phyloP scores from a whole-genome alignment of 2,113 vertebrate genomes.

The Dromaius novaehollandiae region DNA sequence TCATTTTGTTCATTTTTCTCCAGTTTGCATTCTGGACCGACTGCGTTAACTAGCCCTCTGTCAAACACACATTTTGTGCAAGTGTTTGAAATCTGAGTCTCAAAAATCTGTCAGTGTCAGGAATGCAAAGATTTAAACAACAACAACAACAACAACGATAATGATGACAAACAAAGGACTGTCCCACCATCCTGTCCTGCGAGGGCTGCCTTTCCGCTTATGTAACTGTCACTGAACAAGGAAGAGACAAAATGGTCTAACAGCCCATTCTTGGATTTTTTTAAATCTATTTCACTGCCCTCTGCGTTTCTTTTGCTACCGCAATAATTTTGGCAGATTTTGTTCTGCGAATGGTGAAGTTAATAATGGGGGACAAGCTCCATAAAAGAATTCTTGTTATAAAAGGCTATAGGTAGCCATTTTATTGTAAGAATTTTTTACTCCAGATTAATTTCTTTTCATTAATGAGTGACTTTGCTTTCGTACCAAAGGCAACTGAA shows the following conservation, averaged over 20 bases:
- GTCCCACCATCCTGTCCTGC: constrained; percentile 10
- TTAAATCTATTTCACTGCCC: not conserved
- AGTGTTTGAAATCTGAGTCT: not conserved
- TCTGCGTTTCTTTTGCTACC: constrained; percentile 38
- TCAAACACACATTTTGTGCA: not conserved
- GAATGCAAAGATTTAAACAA: constrained; percentile 22
- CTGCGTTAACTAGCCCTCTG: not conserved
- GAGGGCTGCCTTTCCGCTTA: constrained; percentile 25
- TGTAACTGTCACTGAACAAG: not conserved
- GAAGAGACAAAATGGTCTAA: constrained; percentile 36
- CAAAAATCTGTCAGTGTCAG: not conserved
- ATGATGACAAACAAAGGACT: not conserved
- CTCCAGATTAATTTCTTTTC: constrained; percentile 21
- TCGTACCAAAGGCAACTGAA: constrained; percentile 65
- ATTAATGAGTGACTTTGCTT: constrained; percentile 50
- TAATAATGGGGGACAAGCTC: constrained; percentile 37
- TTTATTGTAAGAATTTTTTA: constrained; percentile 62
- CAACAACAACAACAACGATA: not conserved
- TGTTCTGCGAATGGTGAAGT: constrained; percentile 3
- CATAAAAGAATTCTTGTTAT: constrained; percentile 60
- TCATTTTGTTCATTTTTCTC: constrained; percentile 1
- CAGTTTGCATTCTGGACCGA: not conserved
- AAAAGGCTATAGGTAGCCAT: constrained; percentile 63
- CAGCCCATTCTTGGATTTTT: not conserved
- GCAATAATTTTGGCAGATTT: constrained; percentile 54